Conservation (phyloP, 2,113 vertebrate genomes). For the Centropristis striata region DNA sequence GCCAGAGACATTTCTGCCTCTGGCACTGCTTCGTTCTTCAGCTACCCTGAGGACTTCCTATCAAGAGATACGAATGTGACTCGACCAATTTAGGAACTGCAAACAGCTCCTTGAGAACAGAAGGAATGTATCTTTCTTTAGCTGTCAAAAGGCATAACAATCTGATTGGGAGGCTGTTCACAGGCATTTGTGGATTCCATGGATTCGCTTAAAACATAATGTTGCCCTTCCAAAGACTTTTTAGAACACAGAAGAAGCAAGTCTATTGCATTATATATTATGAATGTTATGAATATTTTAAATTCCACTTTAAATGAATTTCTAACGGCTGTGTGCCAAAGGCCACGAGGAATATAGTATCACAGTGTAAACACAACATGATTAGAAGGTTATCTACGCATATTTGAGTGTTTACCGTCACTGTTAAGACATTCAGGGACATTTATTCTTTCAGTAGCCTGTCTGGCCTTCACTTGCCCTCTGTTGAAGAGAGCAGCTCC, state of each 20-base stretch:
- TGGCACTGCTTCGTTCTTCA: constrained; percentile 32
- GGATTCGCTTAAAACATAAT: constrained; percentile 37
- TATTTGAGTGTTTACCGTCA: constrained; percentile 29
- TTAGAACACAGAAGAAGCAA: constrained; percentile 37
- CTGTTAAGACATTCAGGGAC: constrained; percentile 53
- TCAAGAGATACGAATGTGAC: constrained; percentile 52
- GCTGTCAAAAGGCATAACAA: constrained; percentile 55
- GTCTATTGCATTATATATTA: constrained; percentile 48
- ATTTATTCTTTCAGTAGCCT: constrained; percentile 57
- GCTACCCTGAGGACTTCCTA: constrained; percentile 54
- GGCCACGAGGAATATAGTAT: constrained; percentile 27
- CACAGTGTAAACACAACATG: constrained; percentile 35
- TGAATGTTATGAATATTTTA: constrained; percentile 28
- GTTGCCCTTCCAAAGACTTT: constrained; percentile 30
- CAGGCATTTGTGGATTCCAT: constrained; percentile 55
- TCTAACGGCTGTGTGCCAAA: constrained; percentile 11
- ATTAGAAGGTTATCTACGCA: constrained; percentile 40
- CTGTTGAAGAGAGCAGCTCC: constrained; percentile 29
- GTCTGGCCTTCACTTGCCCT: constrained; percentile 63
- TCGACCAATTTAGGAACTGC: constrained; percentile 59
- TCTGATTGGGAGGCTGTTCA: constrained; percentile 57
- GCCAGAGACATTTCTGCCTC: constrained; percentile 45
- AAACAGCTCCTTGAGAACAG: constrained; percentile 56
- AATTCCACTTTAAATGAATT: constrained; percentile 44
- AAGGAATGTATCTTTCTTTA: constrained; percentile 51